These are phyloP conservation scores for Montipora capitata DNA, from an alignment of 92 coral and sea anemone species.

Conservation along the genomic window DNA sequence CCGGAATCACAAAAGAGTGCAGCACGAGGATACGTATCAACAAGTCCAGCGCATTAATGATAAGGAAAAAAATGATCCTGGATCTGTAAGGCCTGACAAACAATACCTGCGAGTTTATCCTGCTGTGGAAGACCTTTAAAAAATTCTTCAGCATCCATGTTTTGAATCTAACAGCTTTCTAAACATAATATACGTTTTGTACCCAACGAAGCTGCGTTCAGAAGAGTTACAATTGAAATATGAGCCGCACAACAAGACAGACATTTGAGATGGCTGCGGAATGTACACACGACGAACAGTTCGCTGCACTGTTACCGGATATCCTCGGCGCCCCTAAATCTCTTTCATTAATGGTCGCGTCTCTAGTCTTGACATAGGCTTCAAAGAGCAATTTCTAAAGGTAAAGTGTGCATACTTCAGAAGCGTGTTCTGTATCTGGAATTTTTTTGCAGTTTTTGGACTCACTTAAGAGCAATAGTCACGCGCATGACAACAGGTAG, in stretches of 20 bases:
- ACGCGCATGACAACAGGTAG: slow-evolving; percentile 47
- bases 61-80: background rate
- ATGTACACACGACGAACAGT: slow-evolving; percentile 81
- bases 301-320: slow-evolving; percentile 64
- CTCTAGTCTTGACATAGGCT: slow-evolving; percentile 3
- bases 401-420: background rate
- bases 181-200: background rate
- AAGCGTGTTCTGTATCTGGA: background rate
- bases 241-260: slow-evolving; percentile 73
- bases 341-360: slow-evolving; percentile 13
- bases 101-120: slow-evolving; percentile 53
- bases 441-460: background rate
- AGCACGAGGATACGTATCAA: slow-evolving; percentile 34
- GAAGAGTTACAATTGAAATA: slow-evolving; percentile 73
- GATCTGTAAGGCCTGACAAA: slow-evolving; percentile 16
- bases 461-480: background rate
- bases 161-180: background rate
- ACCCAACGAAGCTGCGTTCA: slow-evolving; percentile 46
- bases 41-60: slow-evolving; percentile 1
- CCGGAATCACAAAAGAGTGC: slow-evolving; percentile 12
- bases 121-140: slow-evolving; percentile 29
- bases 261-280: slow-evolving; percentile 81
- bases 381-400: background rate
- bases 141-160: slow-evolving; percentile 43
- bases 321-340: slow-evolving; percentile 59